Base-by-base conservation (phyloP, 2,113 vertebrate genomes). In the Polypterus bichir region DNA sequence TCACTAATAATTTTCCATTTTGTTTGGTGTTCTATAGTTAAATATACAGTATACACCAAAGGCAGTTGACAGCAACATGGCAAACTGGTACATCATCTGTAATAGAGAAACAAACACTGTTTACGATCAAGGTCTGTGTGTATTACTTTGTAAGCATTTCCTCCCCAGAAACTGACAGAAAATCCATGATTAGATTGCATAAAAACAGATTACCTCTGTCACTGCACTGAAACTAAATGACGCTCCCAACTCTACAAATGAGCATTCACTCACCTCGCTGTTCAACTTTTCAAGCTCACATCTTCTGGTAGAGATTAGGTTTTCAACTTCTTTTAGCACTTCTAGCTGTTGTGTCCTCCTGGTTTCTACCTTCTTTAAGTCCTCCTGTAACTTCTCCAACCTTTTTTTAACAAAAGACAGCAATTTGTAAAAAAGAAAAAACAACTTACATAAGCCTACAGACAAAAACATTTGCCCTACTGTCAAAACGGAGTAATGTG, bases 341-440 rank as follows among this genome's bases (percentile, higher is more conserved):
- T 81, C 81, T 6, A 86, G 74, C 53, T 82, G 82, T 65, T 79
- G 72, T 3, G 66, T 73, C 69, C 89, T 84, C 0, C 64, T 80
- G 54, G 53, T 68, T 64, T 84, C 80, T 0, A 83, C 83, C 9
- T 73, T 61, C 52, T 65, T 65, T 1, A 89, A 62, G 44, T 87
- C 85, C 59, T 65, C 74, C 2, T 86, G 82, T 59, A 87, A 76
- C 57, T 78, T 83, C 73, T 88, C 86, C 66, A 92, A 9, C 91
- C 92, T 62, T 11, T 44, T 60, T 67, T 2, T 64, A 68, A 9
- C 63, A 49, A 9, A 9, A 59, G 48, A 44, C 54, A 54, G 44
- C 6, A 7, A 45, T 9, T 3, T 44, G 44, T 4, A 48, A 7
- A 10, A 5, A 48, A 48, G 44, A 5, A 49, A 4, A 47, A 5